These are phyloP conservation scores for Coelopa pilipes DNA, from an alignment of 2,888 invertebrate genomes.

Conservation along the genomic window DNA sequence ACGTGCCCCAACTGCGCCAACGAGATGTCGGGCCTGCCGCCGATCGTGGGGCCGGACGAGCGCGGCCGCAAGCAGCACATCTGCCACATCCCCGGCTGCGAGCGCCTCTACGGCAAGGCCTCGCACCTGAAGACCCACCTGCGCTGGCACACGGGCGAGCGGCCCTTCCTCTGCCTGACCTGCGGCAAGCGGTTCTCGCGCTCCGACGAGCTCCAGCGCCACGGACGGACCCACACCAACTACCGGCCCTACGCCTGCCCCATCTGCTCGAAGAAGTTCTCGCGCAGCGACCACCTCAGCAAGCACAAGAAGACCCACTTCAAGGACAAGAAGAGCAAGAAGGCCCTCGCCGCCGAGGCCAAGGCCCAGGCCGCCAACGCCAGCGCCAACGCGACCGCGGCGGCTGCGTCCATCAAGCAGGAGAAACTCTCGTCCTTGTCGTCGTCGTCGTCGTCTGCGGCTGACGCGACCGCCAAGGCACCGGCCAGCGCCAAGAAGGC, in stretches of 20 bases:
- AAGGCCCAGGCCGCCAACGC: slow-evolving; percentile 56
- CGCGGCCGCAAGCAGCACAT: slow-evolving; percentile 84
- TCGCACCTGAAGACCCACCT: slow-evolving; percentile 93
- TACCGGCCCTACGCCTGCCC: slow-evolving; percentile 90
- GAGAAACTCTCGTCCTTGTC: slow-evolving; percentile 2
- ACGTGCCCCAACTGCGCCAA: slow-evolving; percentile 84
- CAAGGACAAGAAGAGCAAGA: slow-evolving; percentile 65
- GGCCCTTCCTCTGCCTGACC: slow-evolving; percentile 88
- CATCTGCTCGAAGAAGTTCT: slow-evolving; percentile 89
- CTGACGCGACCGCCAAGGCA: background rate
- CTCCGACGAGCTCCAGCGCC: slow-evolving; percentile 90
- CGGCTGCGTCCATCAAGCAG: slow-evolving; percentile 40
- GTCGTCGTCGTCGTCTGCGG: slow-evolving; percentile 25
- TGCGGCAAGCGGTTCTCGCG: slow-evolving; percentile 93
- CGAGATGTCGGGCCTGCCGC: slow-evolving; percentile 81
- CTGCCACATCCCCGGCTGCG: slow-evolving; percentile 89
- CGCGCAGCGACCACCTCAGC: slow-evolving; percentile 92
- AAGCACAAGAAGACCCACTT: slow-evolving; percentile 91
- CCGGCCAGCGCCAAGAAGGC: too few relatives aligned
- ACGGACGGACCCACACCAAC: slow-evolving; percentile 88
- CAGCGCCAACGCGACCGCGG: slow-evolving; percentile 56
- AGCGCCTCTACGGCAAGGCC: slow-evolving; percentile 90
- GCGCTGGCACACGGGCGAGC: slow-evolving; percentile 92
- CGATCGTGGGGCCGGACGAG: slow-evolving; percentile 77
- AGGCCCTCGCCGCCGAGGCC: slow-evolving; percentile 56